Evolutionary conservation across 2,888 invertebrate genomes (phyloP), one percentile per base, ranked within the genome.

Genomic region (Pinctada fucata): DNA sequence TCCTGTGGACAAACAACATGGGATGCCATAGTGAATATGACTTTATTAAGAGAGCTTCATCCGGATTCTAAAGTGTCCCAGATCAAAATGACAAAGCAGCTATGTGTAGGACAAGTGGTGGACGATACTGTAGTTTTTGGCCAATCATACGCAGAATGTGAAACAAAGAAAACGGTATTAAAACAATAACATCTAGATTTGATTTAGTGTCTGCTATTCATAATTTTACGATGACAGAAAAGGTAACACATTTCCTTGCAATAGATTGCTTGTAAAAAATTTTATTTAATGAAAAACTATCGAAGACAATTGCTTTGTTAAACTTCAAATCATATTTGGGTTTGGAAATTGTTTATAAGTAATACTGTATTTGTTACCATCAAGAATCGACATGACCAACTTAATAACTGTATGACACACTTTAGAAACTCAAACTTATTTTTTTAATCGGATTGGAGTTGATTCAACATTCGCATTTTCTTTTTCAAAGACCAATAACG

Each of bases 21-120:
- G 85, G 68, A 82, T 13, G 79, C 82, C 0, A 72, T 79, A 2
- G 80, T 85, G 2, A 85, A 85, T 52, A 78, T 79, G 75, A 84
- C 85, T 0, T 16, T 83, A 6, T 50, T 85, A 58, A 78, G 81
- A n/a, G 74, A 81, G 4, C 45, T 84, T 16, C 83, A 79, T 69
- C 79, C 82, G n/a, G 83, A 84, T 74, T 78, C 82, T 2, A 82
- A 78, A 31, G 83, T 82, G 2, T 83, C 84, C 13, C 83, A 84
- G 50, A 82, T 85, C 50, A 83, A 83, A 48, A 72, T 85, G 6
- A 65, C 82, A 2, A 79, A 83, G 13, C 82, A 81, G 50, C 68
- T 69, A 3, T 85, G 85, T 81, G 77, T 72, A 1, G 85, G 85
- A 10, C 66, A 31, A 1, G 79, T 83, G 31, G 5, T 79, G 3